Evolutionary conservation across 2,888 invertebrate genomes (phyloP), one percentile per base, ranked within the genome.

Genomic region (Trichogramma dendrolimi): DNA sequence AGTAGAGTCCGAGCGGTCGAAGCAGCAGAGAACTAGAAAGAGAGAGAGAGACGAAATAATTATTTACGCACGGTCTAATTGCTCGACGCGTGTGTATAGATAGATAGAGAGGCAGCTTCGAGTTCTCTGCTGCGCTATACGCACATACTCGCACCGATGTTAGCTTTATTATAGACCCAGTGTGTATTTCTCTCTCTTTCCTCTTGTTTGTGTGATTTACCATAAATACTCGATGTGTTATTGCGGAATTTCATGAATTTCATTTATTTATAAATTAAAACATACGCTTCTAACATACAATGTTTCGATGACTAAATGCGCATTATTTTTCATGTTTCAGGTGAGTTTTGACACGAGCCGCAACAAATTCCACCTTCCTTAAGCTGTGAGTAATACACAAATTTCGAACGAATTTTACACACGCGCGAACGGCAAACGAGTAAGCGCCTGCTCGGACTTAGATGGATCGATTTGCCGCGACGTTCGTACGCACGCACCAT

Each of bases 321-420:
- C 6, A 38, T 58, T 58, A 38, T 51, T 51, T 11, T 58, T 58
- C n/a, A 14, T 58, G 52, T 52, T 53, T 1, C 58, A 58, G 58
- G 58, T 58, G 47, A 58, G 58, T 52, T 40, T 11, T 54, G 5
- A 44, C 7, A 51, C 27, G 27, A 10, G 11, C 51, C 4, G 10
- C 6, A 39, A n/a, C 6, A 51, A 40, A n/a, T 7, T 7, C 38
- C 38, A 27, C 27, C 27, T 27, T 27, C 27, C 2, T 27, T 27
- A 27, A 27, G 27, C 27, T 27, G 27, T 27, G 27, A 27, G 27
- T 27, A 27, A 27, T 27, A 27, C 2, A 27, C 27, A 2, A 27
- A 27, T 27, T 27, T 27, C 27, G 27, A 27, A 27, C 2, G 2
- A 27, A 27, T 27, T 27, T 27, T 27, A 27, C 27, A 27, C 27